Base-by-base conservation (phyloP, 2,888 invertebrate species). In the Mesoligia furuncula region DNA sequence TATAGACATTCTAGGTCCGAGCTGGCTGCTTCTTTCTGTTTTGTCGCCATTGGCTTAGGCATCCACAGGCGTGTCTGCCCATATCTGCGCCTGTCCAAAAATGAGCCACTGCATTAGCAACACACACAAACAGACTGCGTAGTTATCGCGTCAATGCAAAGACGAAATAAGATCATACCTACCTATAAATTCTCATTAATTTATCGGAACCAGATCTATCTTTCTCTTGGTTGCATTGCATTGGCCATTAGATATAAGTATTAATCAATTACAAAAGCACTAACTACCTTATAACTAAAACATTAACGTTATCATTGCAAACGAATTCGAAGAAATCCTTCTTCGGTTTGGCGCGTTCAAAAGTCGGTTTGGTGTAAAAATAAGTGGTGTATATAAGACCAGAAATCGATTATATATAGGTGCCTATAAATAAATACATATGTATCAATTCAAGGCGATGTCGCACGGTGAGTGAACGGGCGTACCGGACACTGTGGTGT, bases 401-500 rank as follows among this genome's bases (percentile, higher is more conserved):
- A 77, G 73, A 76, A 73, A 80, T 88, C 77, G 84, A 78, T 80
- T 80, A 88, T 80, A 66, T 81, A 75, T 74, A 79, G 76, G 70
- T 73, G 77, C 66, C 74, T 85, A 87, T 87, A 89, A 85, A 90
- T 89, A 90, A 85, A 90, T 87, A 90, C 76, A 84, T 86, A 90
- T 83, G 87, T 88, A 90, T 87, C 84, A 85, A 89, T 88, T 92
- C 91, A 91, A 92, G 92, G 91, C 90, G 91, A 93, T 94, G 95
- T 94, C 95, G 92, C 93, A 92, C 93, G 91, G 92, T 93, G 93
- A 94, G 92, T 94, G 93, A 93, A 93, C 94, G 92, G 89, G 86
- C 90, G 85, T 84, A 83, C 89, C 90, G 92, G 89, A 86, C 89
- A 86, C 83, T 72, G 15, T 48, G 84, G 87, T 78, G 74, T 64